Evolutionary conservation across 2,888 invertebrate species (phyloP).

Genomic region (Nomada fabriciana): DNA sequence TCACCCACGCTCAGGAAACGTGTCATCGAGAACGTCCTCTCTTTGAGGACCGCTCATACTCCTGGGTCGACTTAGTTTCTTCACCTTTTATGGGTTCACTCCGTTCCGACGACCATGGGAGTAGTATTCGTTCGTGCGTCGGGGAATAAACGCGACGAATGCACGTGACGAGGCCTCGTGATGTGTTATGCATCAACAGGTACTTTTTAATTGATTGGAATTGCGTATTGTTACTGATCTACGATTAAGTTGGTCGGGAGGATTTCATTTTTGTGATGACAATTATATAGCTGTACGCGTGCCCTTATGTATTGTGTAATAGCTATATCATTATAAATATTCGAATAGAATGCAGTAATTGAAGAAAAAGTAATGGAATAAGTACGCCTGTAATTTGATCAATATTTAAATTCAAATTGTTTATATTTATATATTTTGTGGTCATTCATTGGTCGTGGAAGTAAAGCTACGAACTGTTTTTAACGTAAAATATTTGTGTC

Average conservation of each 20-base stretch:
- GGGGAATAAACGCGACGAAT: conserved; percentile 7
- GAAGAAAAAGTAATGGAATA: too few species aligned
- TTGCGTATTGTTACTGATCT: background rate
- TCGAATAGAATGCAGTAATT: too few species aligned
- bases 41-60: conserved; percentile 44
- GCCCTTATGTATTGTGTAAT: too few species aligned
- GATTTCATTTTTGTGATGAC: background rate
- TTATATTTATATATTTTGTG: too few species aligned
- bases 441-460: too few species aligned
- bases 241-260: background rate
- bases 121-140: conserved; percentile 3
- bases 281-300: too few species aligned
- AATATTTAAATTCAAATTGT: too few species aligned
- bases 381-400: too few species aligned
- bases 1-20: conserved; percentile 53
- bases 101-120: background rate
- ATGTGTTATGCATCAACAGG: background rate
- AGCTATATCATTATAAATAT: too few species aligned
- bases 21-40: conserved; percentile 55
- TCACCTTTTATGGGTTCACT: conserved; percentile 53
- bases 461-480: background rate
- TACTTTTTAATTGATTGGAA: background rate
- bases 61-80: conserved; percentile 42
- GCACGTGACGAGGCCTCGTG: conserved; percentile 7
- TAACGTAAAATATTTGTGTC: background rate